These are phyloP conservation scores for Pelodytes ibericus DNA, from an alignment of 2,797 vertebrate species.

Conservation along the genomic window DNA sequence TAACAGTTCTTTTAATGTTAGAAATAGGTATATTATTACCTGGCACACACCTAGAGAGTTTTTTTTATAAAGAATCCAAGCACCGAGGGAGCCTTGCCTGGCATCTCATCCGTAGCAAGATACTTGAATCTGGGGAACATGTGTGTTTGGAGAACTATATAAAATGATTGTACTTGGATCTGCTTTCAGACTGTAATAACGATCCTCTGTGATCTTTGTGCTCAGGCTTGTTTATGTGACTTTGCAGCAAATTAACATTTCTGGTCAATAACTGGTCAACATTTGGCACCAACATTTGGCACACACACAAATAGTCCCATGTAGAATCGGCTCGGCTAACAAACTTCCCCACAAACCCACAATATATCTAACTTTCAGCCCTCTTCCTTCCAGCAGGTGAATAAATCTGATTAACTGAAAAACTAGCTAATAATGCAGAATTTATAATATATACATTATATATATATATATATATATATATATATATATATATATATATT, in stretches of 20 bases:
- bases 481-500: not conserved
- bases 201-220: constrained; percentile 24
- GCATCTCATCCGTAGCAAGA: constrained; percentile 9
- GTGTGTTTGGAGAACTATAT: constrained; percentile 15
- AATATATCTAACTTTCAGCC: not conserved
- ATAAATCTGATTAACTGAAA: not conserved
- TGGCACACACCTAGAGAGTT: not conserved
- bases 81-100: not conserved
- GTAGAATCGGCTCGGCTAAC: too few species aligned
- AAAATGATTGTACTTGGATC: constrained; percentile 6
- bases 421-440: too few species aligned
- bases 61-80: too few species aligned
- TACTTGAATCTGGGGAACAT: constrained; percentile 2
- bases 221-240: constrained; percentile 18
- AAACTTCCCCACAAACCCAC: not conserved
- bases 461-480: not conserved
- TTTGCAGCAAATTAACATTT: constrained; percentile 36
- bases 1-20: not conserved
- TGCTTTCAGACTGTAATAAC: constrained; percentile 24
- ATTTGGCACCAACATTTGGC: constrained; percentile 20
- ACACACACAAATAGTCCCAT: constrained; percentile 7
- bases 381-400: not conserved
- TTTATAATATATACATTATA: not conserved
- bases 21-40: not conserved
- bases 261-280: constrained; percentile 14